These are phyloP conservation scores for Trissolcus brochymenae DNA, from an alignment of 2,888 invertebrate species.

Conservation along the genomic window DNA sequence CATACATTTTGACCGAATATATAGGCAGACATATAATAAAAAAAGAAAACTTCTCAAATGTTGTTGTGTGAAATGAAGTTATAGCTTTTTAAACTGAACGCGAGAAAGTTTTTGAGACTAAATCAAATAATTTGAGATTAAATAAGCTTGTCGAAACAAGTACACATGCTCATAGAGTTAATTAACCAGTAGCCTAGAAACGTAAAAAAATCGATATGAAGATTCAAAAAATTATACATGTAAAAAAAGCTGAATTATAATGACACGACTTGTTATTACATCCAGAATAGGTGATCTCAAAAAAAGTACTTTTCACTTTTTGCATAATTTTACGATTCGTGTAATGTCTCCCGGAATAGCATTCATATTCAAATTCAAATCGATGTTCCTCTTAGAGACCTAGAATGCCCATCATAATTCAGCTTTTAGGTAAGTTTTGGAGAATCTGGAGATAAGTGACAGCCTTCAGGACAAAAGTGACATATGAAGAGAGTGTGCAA, in stretches of 20 bases:
- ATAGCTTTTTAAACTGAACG: too few relatives aligned
- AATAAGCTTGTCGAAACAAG: neutral
- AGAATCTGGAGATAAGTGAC: conserved; percentile 4
- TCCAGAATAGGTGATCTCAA: neutral
- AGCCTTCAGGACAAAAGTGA: neutral
- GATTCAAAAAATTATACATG: neutral
- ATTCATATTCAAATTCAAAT: conserved; percentile 42
- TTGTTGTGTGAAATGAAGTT: too few relatives aligned
- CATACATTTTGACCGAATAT: too few relatives aligned
- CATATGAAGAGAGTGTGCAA: neutral
- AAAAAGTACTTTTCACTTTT: conserved; percentile 3
- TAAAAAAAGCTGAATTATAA: too few relatives aligned
- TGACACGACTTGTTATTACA: neutral
- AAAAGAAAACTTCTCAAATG: too few relatives aligned
- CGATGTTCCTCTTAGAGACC: conserved; percentile 12
- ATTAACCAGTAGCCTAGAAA: neutral
- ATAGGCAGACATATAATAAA: too few relatives aligned
- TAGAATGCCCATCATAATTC: neutral
- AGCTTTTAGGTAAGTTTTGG: neutral
- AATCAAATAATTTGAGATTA: neutral
- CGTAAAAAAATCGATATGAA: neutral
- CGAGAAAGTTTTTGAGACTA: neutral
- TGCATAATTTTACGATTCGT: conserved; percentile 7
- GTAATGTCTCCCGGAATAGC: conserved; percentile 15
- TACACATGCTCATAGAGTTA: too few relatives aligned